Percentiles rank a stretch among this genome's conserved stretches.
Conservation (phyloP, 2,113 vertebrate species). For the Engraulis encrasicolus region DNA sequence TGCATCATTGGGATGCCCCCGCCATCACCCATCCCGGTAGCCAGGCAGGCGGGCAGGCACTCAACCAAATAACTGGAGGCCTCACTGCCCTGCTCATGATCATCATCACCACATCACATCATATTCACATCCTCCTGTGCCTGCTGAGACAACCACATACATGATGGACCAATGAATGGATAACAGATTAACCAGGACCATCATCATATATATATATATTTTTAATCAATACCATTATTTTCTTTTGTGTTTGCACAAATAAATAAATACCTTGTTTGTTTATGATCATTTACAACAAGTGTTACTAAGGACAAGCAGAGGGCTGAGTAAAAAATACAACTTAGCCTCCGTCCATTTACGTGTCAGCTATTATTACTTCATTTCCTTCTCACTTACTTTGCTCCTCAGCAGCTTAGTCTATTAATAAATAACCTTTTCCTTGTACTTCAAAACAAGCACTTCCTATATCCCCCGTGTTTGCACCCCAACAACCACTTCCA, state of each 20-base stretch:
- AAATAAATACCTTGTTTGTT: too few species aligned
- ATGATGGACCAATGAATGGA: too few species aligned
- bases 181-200: too few species aligned
- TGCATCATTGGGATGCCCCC: background rate
- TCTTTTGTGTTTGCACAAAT: too few species aligned
- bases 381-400: constrained; percentile 23
- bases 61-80: constrained; percentile 30
- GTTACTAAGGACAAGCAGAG: background rate
- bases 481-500: too few species aligned
- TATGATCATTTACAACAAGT: too few species aligned
- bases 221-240: too few species aligned
- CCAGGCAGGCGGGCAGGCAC: constrained; percentile 34
- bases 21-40: too few species aligned
- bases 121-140: background rate
- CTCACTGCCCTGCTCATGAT: too few species aligned
- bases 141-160: too few species aligned
- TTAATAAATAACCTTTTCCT: constrained; percentile 42
- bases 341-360: background rate
- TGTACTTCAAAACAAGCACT: background rate
- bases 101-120: constrained; percentile 18
- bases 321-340: background rate
- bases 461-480: constrained; percentile 29
- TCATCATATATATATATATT: too few species aligned
- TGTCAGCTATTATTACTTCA: constrained; percentile 22
- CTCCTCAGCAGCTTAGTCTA: constrained; percentile 29